phyloP scores from a whole-genome alignment of 2,797 vertebrate genomes.

The Amblyraja radiata region DNA sequence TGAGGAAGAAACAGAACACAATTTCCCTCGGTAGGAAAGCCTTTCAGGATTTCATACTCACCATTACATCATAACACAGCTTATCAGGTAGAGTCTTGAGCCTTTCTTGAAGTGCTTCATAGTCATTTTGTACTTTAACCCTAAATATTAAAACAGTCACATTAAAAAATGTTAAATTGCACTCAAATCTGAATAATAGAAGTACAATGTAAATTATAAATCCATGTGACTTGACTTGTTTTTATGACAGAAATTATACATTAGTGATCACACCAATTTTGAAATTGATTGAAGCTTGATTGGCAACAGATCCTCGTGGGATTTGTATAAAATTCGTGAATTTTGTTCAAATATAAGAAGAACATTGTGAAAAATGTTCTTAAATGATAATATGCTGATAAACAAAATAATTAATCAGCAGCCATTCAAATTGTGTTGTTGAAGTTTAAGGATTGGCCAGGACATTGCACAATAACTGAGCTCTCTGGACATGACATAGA shows the following conservation, averaged over 20 bases:
- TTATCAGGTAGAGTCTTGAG: constrained; percentile 81
- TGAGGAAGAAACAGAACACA: no score
- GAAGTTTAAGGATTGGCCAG: neutral
- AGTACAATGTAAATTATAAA: neutral
- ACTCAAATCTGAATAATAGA: neutral
- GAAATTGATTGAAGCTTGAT: neutral
- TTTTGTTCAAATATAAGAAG: neutral
- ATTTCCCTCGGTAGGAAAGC: neutral
- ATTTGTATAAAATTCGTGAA: neutral
- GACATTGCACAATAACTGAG: neutral
- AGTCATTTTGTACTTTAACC: constrained; percentile 82
- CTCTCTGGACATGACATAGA: neutral
- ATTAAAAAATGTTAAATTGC: neutral
- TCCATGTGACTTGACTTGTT: neutral
- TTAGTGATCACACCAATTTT: neutral
- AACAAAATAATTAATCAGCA: neutral
- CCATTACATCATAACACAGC: constrained; percentile 87
- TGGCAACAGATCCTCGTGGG: neutral
- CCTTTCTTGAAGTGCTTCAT: constrained; percentile 75
- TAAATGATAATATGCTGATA: no score
- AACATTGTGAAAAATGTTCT: neutral
- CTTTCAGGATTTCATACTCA: constrained; percentile 50
- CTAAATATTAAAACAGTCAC: constrained; percentile 50
- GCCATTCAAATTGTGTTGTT: neutral
- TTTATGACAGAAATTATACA: neutral